Conservation (phyloP, 2,113 vertebrate species). For the Psephotus haematonotus region DNA sequence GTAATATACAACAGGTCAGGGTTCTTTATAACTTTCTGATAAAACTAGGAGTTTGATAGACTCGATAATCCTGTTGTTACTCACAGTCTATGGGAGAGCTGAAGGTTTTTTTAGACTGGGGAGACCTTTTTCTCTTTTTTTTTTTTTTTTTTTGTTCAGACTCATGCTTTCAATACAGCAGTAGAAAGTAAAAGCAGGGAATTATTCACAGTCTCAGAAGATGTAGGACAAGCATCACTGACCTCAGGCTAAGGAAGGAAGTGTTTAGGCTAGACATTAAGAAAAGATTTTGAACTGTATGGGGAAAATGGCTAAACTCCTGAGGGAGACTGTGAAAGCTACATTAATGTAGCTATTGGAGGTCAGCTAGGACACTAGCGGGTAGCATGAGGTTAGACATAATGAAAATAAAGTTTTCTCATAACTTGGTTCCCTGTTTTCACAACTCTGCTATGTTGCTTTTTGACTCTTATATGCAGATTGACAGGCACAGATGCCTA, state of each 20-base stretch:
- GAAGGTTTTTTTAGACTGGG: neutral
- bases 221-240: conserved; percentile 28
- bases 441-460: neutral
- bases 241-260: conserved; percentile 30
- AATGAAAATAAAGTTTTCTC: conserved; percentile 14
- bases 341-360: neutral
- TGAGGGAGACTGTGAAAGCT: conserved; percentile 1
- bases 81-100: neutral
- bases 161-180: neutral
- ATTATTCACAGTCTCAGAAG: conserved; percentile 33
- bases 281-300: neutral
- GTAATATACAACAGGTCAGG: neutral
- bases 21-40: neutral
- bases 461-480: neutral
- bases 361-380: neutral
- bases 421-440: neutral
- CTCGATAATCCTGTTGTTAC: neutral
- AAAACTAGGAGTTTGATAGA: neutral
- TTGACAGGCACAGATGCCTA: neutral
- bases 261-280: conserved; percentile 53
- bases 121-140: neutral
- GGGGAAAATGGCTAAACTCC: neutral
- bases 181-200: conserved; percentile 9
- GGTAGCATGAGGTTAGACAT: neutral
- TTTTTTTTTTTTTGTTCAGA: neutral